Evolutionary conservation across 2,888 invertebrate species (phyloP).

Genomic region (Cataglyphis rosenhaueri): DNA sequence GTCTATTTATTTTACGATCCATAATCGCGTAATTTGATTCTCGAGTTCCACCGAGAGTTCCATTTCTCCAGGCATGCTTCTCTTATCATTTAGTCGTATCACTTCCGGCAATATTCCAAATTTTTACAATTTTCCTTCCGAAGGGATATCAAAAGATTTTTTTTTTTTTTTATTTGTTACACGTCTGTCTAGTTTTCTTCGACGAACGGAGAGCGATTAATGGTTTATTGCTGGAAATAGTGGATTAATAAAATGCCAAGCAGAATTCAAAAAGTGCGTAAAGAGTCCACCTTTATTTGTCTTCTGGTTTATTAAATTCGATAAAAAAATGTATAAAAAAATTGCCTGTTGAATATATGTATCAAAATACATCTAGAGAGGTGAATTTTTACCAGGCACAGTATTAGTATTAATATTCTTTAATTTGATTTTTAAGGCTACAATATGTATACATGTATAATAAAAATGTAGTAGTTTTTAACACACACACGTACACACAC

Average conservation of each 20-base stretch:
- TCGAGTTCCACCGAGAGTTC: conserved; percentile 43
- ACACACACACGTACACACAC: too few species aligned
- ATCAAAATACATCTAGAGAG: neutral
- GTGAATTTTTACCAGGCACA: neutral
- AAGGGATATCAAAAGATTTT: conserved; percentile 12
- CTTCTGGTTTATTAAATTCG: neutral
- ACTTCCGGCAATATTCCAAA: conserved; percentile 38
- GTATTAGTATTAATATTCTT: neutral
- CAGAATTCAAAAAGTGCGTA: neutral
- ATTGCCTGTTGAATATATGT: neutral
- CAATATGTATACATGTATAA: neutral
- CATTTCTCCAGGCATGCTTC: conserved; percentile 48
- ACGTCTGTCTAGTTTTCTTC: neutral
- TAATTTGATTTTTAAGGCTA: neutral
- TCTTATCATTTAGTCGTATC: conserved; percentile 40
- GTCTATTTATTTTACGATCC: conserved; percentile 74
- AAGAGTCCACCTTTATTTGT: neutral
- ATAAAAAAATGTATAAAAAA: neutral
- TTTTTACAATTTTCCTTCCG: conserved; percentile 33
- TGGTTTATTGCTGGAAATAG: conserved; percentile 1
- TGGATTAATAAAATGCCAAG: neutral
- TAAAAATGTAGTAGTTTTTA: neutral
- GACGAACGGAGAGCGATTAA: neutral
- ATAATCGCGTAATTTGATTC: conserved; percentile 76
- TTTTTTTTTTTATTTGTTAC: conserved; percentile 5